Conservation (phyloP, 1,140 invertebrate genomes). For the Oryzaephilus surinamensis region DNA sequence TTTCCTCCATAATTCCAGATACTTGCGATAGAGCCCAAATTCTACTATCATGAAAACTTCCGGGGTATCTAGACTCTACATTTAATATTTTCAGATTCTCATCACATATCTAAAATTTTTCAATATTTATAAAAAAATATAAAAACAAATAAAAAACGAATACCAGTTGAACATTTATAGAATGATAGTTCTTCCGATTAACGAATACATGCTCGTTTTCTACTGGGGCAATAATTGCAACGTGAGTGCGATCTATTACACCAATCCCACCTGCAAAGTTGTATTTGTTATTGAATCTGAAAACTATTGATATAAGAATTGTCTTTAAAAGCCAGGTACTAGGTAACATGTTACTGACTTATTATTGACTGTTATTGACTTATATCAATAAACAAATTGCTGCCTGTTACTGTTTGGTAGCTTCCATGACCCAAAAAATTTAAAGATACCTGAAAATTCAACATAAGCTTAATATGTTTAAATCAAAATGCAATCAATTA, state of each 20-base stretch:
- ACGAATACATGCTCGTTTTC: slow-evolving; percentile 26
- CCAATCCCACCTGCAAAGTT: slow-evolving; percentile 19
- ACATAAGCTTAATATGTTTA: too few relatives aligned
- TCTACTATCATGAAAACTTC: slow-evolving; percentile 23
- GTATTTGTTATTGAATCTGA: slow-evolving; percentile 17
- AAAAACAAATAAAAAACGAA: neutral
- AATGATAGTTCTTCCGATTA: slow-evolving; percentile 30
- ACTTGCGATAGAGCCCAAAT: slow-evolving; percentile 23
- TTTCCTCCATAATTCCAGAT: slow-evolving; percentile 7
- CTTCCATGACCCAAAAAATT: too few relatives aligned
- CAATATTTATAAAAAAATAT: slow-evolving; percentile 1
- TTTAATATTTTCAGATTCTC: slow-evolving; percentile 19
- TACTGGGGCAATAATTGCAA: slow-evolving; percentile 22
- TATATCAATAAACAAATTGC: too few relatives aligned
- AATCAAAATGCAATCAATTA: too few relatives aligned
- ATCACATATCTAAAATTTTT: slow-evolving; percentile 23
- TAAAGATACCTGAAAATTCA: too few relatives aligned
- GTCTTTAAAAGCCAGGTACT: too few relatives aligned
- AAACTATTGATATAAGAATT: slow-evolving; percentile 24
- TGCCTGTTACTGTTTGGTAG: too few relatives aligned
- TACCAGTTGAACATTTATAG: slow-evolving; percentile 29
- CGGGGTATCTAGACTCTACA: slow-evolving; percentile 24
- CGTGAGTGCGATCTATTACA: slow-evolving; percentile 28
- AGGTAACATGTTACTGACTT: too few relatives aligned
- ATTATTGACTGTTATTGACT: too few relatives aligned